These are phyloP conservation scores for Strongylocentrotus purpuratus DNA, from an alignment of 35 echinoderm and acorn worm species.

Conservation along the genomic window DNA sequence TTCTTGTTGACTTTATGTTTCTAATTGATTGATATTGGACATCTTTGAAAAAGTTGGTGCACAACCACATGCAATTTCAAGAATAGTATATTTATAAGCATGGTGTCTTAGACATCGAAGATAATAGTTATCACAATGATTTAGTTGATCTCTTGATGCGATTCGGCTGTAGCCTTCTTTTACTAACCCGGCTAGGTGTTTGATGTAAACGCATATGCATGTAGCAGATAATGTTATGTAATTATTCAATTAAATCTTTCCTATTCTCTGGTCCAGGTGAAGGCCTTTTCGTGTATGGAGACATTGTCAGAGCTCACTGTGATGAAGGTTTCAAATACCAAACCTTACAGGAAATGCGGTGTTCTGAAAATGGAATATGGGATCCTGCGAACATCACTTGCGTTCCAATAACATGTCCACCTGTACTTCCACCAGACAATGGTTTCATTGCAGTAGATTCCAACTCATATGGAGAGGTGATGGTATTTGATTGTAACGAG, in stretches of 20 bases:
- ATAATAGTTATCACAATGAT: no score
- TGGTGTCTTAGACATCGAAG: no score
- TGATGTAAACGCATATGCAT: background rate
- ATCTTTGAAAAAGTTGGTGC: no score
- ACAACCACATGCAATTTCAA: no score
- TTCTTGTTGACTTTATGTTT: no score
- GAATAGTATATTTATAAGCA: no score
- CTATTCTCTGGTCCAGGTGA: background rate
- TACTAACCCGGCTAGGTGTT: no score
- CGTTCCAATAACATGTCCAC: background rate
- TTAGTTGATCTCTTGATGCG: no score
- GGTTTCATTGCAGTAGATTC: conserved; percentile 18
- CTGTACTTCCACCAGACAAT: background rate
- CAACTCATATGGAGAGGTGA: background rate
- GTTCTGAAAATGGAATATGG: conserved; percentile 28
- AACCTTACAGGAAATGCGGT: background rate
- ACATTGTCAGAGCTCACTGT: background rate
- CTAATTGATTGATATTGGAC: no score
- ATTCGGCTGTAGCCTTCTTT: no score
- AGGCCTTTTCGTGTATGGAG: background rate
- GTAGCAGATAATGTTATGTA: background rate
- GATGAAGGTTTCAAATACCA: conserved; percentile 4
- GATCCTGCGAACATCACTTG: background rate
- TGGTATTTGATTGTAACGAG: conserved; percentile 38
- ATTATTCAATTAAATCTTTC: background rate